Evolutionary conservation across 1,140 invertebrate genomes (phyloP), one percentile per base, ranked within the genome.

Genomic region (Rhagoletis pomonella): DNA sequence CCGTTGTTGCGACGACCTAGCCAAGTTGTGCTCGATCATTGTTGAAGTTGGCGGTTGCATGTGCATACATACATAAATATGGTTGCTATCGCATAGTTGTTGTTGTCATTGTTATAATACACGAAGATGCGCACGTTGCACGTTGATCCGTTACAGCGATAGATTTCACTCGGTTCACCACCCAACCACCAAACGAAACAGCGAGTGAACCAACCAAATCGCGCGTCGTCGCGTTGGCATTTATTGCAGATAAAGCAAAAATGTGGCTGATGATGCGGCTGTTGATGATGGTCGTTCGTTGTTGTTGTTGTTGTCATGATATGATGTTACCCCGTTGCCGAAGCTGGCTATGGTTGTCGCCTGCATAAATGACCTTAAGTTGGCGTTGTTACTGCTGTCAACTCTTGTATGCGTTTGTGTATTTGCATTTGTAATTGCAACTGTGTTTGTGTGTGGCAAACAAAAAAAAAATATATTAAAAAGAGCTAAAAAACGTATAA

Each of bases 401-500:
- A 10, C 39, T 39, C 39, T 47, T 4, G 6, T 42, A 29, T 55
- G 73, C 12, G 3, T 55, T 29, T 81, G 47, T 17, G 73, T 73
- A 7, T 55, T 19, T 81, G 47, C 29, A 2, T 62, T 17, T 73
- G 42, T 73, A 29, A 3, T 39, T 39, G 60, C 42, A 7, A 6
- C 9, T 7, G 69, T 73, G 69, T 77, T 62, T 3, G n/a, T 77
- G 73, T 81, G 73, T 81, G 73, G 73, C n/a, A 55, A 14, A 39
- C 2, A 47, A 42, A 73, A 73, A 67, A 73, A n/a, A 73, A 73
- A 10, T 29, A 73, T 73, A 44, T 81, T 29, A 3, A 55, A 55
- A 62, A 17, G n/a, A n/a, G 47, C 44, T 3, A 55, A 81, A 58
- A 81, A 77, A 50, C 50, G 50, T 55, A 91, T 91, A 91, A 91